Conservation (phyloP, 2,888 invertebrate genomes). For the Aporophyla nigra region DNA sequence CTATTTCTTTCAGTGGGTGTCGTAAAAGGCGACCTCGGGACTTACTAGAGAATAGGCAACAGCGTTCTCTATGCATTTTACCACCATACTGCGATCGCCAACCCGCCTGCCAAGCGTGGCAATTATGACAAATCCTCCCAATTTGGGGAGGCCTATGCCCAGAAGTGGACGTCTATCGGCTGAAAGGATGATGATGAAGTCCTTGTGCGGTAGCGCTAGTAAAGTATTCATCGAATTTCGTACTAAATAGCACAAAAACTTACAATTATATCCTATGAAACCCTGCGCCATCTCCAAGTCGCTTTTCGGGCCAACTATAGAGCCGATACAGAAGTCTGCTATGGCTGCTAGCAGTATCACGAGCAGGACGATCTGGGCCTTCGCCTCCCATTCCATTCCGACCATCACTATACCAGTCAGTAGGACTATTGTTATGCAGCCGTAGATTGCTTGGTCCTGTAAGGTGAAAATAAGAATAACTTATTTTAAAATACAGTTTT, state of each 20-base stretch:
- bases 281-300: constrained; percentile 94
- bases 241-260: constrained; percentile 72
- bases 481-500: neutral
- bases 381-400: constrained; percentile 99
- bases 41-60: too few relatives aligned
- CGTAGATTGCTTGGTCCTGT: constrained; percentile 95
- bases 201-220: too few relatives aligned
- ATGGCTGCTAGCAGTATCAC: constrained; percentile 96
- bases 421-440: constrained; percentile 95
- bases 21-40: too few relatives aligned
- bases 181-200: too few relatives aligned
- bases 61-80: too few relatives aligned
- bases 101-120: too few relatives aligned
- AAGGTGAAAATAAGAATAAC: constrained; percentile 14
- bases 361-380: constrained; percentile 97
- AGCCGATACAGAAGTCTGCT: constrained; percentile 96
- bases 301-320: constrained; percentile 95
- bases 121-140: too few relatives aligned
- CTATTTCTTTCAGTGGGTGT: too few relatives aligned
- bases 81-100: too few relatives aligned
- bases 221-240: too few relatives aligned
- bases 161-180: too few relatives aligned
- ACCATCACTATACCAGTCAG: constrained; percentile 97
- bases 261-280: constrained; percentile 97
- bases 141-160: too few relatives aligned